Evolutionary conservation across 2,888 invertebrate genomes (phyloP).

Genomic region (Phyto melanocephala): DNA sequence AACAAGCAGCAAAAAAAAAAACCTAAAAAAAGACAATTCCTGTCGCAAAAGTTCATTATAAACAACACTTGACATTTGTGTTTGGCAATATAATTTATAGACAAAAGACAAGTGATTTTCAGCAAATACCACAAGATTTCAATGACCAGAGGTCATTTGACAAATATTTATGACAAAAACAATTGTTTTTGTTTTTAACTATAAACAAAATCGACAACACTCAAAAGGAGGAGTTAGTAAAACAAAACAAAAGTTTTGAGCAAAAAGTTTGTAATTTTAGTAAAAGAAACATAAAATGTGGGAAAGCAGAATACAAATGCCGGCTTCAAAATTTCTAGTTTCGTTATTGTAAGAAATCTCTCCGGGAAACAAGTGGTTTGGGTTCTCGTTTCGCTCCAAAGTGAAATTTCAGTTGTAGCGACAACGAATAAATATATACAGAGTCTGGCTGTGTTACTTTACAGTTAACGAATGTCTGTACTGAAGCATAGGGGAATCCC

Average conservation of each 20-base stretch:
- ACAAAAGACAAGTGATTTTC: conserved; percentile 63
- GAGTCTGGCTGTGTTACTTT: too few relatives aligned
- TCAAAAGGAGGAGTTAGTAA: conserved; percentile 30
- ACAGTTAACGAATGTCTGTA: too few relatives aligned
- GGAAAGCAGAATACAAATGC: not conserved
- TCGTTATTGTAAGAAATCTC: too few relatives aligned
- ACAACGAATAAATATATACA: too few relatives aligned
- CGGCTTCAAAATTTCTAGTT: too few relatives aligned
- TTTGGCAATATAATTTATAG: conserved; percentile 60
- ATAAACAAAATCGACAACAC: conserved; percentile 24
- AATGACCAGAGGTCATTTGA: conserved; percentile 63
- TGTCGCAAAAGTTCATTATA: conserved; percentile 54
- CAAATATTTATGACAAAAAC: conserved; percentile 60
- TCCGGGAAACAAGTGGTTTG: too few relatives aligned
- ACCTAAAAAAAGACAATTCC: conserved; percentile 28
- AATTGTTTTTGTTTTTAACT: not conserved
- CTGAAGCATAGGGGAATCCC: too few relatives aligned
- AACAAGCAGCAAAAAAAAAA: not conserved
- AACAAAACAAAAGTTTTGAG: conserved; percentile 29
- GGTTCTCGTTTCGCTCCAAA: too few relatives aligned
- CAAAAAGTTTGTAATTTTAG: conserved; percentile 8
- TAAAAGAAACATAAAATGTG: not conserved
- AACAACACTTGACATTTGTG: conserved; percentile 62
- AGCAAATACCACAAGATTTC: conserved; percentile 62
- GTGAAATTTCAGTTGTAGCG: too few relatives aligned